A percentile compares a stretch with the other conserved stretches of the same genome.
Conservation (phyloP, 2,113 vertebrate genomes). For the Apodemus speciosus region DNA sequence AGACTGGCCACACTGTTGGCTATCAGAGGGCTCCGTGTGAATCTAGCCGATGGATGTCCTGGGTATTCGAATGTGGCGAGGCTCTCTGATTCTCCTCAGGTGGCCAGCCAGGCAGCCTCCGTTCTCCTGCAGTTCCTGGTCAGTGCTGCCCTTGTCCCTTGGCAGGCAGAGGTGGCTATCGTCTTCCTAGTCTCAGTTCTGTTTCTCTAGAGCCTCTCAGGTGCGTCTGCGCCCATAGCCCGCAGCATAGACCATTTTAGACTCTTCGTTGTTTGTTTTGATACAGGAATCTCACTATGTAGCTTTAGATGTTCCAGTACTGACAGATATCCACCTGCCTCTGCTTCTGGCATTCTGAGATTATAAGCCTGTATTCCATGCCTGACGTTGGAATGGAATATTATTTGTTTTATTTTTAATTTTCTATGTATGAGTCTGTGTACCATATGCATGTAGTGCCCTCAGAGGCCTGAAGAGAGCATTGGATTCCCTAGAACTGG, state of each 20-base stretch:
- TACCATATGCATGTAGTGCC: background rate
- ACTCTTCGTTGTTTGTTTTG: background rate
- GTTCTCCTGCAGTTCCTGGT: background rate
- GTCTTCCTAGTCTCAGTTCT: background rate
- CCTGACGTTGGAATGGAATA: background rate
- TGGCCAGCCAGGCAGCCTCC: background rate
- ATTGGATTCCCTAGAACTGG: background rate
- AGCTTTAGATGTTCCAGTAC: background rate
- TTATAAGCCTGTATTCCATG: background rate
- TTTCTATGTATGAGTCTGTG: background rate
- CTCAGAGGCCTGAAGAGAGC: background rate
- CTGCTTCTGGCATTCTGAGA: background rate
- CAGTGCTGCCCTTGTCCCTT: rapidly evolving
- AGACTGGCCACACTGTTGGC: rapidly evolving
- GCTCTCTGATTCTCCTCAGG: too few relatives aligned
- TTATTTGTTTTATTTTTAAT: background rate
- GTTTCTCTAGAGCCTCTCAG: background rate
- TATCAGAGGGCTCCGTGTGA: background rate
- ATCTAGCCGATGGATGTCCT: background rate
- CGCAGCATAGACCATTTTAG: background rate
- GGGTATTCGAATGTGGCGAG: background rate
- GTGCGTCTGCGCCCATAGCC: background rate
- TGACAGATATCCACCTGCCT: background rate
- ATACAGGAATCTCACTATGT: background rate
- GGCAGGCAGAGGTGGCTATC: background rate